Evolutionary conservation across 2,113 vertebrate species (phyloP).

Genomic region (Sciurus niger): DNA sequence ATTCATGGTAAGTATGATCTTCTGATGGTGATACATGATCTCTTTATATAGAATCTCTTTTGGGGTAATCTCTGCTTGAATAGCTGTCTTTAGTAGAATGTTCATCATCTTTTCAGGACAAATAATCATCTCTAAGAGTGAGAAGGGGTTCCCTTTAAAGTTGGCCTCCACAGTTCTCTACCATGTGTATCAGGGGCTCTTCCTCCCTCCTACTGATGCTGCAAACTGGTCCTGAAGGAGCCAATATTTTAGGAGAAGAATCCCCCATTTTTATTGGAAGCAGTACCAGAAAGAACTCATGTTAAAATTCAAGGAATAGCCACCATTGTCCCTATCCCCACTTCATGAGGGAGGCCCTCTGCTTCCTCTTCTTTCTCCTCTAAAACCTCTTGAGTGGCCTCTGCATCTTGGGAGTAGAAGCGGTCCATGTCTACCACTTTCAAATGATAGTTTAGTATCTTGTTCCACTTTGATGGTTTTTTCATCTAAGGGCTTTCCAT

Average conservation of each 20-base stretch:
- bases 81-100: constrained; percentile 97
- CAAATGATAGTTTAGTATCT: constrained; percentile 98
- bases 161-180: constrained; percentile 96
- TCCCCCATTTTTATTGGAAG: constrained; percentile 97
- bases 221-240: constrained; percentile 95
- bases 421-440: constrained; percentile 94
- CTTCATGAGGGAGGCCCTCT: constrained; percentile 95
- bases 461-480: constrained; percentile 99
- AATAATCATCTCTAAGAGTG: constrained; percentile 96
- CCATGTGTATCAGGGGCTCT: constrained; percentile 96
- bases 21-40: constrained; percentile 96
- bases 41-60: constrained; percentile 93
- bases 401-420: constrained; percentile 94
- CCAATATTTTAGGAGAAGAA: constrained; percentile 95
- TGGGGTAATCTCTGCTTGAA: constrained; percentile 95
- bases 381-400: constrained; percentile 93
- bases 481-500: constrained; percentile 94
- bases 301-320: constrained; percentile 84
- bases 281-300: constrained; percentile 95
- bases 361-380: constrained; percentile 94
- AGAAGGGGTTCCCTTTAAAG: constrained; percentile 96
- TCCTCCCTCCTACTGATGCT: constrained; percentile 91
- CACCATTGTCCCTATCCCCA: constrained; percentile 88
- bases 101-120: constrained; percentile 96
- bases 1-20: constrained; percentile 96